phyloP scores from a whole-genome alignment of 2,113 vertebrate species.

The Corythaeola cristata region DNA sequence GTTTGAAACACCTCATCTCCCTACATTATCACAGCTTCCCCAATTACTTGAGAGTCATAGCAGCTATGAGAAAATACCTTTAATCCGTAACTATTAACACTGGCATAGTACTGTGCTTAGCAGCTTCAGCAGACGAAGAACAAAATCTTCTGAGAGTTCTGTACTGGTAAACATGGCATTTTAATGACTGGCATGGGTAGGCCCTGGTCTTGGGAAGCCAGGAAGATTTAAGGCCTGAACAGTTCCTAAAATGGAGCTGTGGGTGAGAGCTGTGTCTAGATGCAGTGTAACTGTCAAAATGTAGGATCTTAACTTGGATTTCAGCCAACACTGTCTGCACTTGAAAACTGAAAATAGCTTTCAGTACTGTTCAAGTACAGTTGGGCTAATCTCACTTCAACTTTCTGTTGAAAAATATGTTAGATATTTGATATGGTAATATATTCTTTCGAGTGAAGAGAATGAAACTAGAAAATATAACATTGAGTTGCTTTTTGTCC shows the following conservation, averaged over 20 bases:
- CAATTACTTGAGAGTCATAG: neutral
- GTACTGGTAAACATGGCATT: neutral
- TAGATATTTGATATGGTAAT: neutral
- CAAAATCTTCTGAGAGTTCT: neutral
- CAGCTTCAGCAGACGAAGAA: neutral
- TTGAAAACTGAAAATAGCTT: neutral
- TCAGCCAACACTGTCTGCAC: neutral
- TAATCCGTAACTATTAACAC: neutral
- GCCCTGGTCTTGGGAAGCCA: neutral
- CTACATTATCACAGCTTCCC: neutral
- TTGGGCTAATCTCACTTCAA: neutral
- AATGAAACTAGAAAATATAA: neutral
- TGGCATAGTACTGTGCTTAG: neutral
- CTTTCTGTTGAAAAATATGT: neutral
- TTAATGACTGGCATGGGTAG: neutral
- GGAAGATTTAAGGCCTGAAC: neutral
- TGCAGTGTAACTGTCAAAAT: neutral
- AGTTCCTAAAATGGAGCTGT: neutral
- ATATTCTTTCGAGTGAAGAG: neutral
- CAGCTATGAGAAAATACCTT: neutral
- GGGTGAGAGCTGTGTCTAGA: neutral
- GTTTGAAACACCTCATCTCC: neutral
- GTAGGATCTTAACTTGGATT: neutral
- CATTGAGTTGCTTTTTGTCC: neutral
- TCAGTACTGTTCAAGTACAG: neutral